Conservation (phyloP, 2,888 invertebrate species). For the Hydrotaea cyrtoneurina region DNA sequence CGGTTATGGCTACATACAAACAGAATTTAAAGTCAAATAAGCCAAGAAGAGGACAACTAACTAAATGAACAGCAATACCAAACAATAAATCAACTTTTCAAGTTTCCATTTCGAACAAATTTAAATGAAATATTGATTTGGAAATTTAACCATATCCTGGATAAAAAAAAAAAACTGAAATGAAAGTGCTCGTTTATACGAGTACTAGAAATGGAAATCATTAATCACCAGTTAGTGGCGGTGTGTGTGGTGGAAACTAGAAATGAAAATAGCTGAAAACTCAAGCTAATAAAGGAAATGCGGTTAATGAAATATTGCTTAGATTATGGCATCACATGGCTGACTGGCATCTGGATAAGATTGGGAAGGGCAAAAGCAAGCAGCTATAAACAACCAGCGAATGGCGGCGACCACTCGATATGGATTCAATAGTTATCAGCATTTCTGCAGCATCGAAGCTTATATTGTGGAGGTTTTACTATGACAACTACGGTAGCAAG, state of each 20-base stretch:
- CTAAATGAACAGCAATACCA: neutral
- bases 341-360: neutral
- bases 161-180: neutral
- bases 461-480: too few species aligned
- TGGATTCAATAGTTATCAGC: too few species aligned
- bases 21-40: too few species aligned
- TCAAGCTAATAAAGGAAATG: neutral
- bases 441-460: too few species aligned
- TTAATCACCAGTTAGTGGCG: slow-evolving; percentile 9
- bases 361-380: neutral
- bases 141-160: neutral
- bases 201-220: slow-evolving; percentile 1
- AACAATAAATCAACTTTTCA: slow-evolving; percentile 14
- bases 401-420: too few species aligned
- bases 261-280: neutral
- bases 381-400: neutral
- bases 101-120: neutral
- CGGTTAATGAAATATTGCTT: neutral
- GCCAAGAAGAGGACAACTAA: too few species aligned
- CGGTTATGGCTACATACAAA: neutral
- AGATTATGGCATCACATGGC: neutral
- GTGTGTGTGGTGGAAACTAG: neutral
- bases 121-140: slow-evolving; percentile 37
- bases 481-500: too few species aligned
- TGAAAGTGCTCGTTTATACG: too few species aligned